phyloP scores from a whole-genome alignment of 1,140 invertebrate species.

The Ostrea edulis region DNA sequence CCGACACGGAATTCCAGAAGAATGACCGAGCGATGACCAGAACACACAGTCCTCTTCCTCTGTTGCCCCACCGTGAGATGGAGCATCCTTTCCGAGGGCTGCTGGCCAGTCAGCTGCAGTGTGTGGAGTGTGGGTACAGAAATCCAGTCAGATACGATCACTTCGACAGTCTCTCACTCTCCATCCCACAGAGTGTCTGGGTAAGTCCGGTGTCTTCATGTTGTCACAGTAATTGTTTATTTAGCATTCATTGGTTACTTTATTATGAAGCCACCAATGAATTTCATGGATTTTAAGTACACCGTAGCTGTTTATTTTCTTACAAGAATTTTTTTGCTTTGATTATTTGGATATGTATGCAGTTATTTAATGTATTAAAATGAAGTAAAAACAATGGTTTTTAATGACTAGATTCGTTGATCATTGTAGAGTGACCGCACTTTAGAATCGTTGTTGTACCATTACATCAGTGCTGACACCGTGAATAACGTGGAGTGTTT shows the following conservation, averaged over 20 bases:
- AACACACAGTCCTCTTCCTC: conserved; percentile 67
- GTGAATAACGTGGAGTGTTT: conserved; percentile 91
- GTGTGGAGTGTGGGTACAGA: conserved; percentile 89
- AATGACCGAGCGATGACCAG: conserved; percentile 65
- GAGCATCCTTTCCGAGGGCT: conserved; percentile 87
- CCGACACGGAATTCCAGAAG: conserved; percentile 61
- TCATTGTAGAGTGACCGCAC: conserved; percentile 80
- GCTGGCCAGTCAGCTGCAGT: conserved; percentile 91
- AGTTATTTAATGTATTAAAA: too few relatives aligned
- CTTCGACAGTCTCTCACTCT: conserved; percentile 91
- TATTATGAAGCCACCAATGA: not conserved
- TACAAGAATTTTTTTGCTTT: not conserved
- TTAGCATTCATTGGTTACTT: not conserved
- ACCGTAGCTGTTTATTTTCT: not conserved
- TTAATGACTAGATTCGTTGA: conserved; percentile 63
- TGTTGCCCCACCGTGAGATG: conserved; percentile 81
- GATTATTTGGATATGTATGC: not conserved
- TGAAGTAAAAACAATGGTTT: too few relatives aligned
- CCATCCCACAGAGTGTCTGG: conserved; percentile 82
- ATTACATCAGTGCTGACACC: conserved; percentile 91
- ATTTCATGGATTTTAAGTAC: not conserved
- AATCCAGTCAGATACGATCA: conserved; percentile 92
- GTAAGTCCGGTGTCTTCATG: conserved; percentile 60
- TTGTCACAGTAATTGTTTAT: not conserved
- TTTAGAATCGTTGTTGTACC: conserved; percentile 86